A percentile compares a stretch with the other conserved stretches of the same genome.
phyloP scores from a whole-genome alignment of 1,140 invertebrate species.

The Saccostrea echinata region DNA sequence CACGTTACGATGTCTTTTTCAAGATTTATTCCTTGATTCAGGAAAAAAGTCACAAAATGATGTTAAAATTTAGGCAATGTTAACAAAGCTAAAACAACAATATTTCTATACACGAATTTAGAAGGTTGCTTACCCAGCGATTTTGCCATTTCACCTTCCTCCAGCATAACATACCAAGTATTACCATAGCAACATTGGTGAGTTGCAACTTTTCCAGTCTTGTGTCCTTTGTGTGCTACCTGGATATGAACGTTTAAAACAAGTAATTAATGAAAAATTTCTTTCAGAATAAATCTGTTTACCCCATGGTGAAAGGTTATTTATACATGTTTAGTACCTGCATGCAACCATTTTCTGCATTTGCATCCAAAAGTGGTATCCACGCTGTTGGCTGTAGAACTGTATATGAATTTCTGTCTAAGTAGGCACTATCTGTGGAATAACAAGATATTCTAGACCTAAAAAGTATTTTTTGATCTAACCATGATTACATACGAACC shows the following conservation, averaged over 20 bases:
- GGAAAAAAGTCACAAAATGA: too few relatives aligned
- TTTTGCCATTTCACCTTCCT: slow-evolving; percentile 71
- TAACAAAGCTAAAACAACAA: too few relatives aligned
- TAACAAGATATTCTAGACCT: neutral
- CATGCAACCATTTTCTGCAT: slow-evolving; percentile 73
- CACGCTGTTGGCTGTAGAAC: slow-evolving; percentile 72
- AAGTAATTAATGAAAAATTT: too few relatives aligned
- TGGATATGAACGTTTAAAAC: slow-evolving; percentile 32
- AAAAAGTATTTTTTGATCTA: too few relatives aligned
- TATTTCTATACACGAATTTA: too few relatives aligned
- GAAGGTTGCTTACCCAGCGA: slow-evolving; percentile 63
- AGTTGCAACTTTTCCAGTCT: slow-evolving; percentile 66
- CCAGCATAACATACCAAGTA: slow-evolving; percentile 76
- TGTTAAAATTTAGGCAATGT: too few relatives aligned
- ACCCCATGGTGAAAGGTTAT: too few relatives aligned
- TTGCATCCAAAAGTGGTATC: slow-evolving; percentile 73
- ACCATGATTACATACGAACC: too few relatives aligned
- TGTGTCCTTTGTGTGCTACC: slow-evolving; percentile 69
- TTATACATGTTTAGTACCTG: slow-evolving; percentile 54
- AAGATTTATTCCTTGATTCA: slow-evolving; percentile 60
- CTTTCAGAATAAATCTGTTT: neutral
- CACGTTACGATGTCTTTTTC: slow-evolving; percentile 66
- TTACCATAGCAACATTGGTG: slow-evolving; percentile 73
- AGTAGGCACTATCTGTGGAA: slow-evolving; percentile 70
- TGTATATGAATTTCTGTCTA: slow-evolving; percentile 69